phyloP scores from a whole-genome alignment of 2,797 vertebrate genomes.

The Pantherophis alleghaniensis region DNA sequence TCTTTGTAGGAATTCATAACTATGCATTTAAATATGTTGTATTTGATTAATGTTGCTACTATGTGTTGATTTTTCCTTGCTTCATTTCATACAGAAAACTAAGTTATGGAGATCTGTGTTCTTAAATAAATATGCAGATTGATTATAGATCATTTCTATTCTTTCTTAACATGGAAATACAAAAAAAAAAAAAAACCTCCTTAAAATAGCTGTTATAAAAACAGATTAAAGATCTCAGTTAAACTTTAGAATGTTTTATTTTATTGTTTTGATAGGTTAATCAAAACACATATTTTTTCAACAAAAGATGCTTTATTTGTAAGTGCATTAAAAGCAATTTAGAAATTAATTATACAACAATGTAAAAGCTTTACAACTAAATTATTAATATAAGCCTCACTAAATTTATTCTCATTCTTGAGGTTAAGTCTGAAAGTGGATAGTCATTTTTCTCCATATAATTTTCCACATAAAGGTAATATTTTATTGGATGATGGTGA shows the following conservation, averaged over 20 bases:
- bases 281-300: background rate
- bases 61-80: background rate
- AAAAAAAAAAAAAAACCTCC: too few relatives aligned
- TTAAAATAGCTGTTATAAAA: background rate
- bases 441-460: background rate
- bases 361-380: background rate
- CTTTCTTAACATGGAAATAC: background rate
- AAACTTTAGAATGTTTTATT: background rate
- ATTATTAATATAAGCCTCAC: background rate
- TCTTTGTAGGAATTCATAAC: conserved; percentile 17
- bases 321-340: background rate
- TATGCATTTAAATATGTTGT: background rate
- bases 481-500: background rate
- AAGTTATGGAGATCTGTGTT: background rate
- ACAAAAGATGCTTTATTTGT: background rate
- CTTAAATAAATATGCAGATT: background rate
- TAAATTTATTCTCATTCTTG: background rate
- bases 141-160: background rate
- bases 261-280: background rate
- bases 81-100: background rate
- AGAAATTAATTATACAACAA: background rate
- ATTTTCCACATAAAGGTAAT: background rate
- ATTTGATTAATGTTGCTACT: background rate
- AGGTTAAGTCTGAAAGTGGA: background rate
- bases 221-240: background rate